Evolutionary conservation across 2,113 vertebrate genomes (phyloP).

Genomic region (Hydrolagus affinis): DNA sequence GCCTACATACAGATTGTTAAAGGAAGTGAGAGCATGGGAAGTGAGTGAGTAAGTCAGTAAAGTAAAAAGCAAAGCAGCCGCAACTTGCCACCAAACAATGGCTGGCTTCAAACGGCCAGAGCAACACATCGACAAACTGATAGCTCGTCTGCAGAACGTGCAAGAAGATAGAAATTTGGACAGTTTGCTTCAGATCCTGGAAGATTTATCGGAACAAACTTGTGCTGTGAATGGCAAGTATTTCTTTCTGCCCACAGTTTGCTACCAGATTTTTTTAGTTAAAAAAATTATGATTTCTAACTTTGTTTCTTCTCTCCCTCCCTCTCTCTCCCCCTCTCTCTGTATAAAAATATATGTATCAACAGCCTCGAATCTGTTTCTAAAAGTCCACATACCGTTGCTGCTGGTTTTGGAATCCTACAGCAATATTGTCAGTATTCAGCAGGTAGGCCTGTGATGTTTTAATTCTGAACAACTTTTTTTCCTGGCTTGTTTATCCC

Average conservation of each 20-base stretch:
- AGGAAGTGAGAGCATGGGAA: no score
- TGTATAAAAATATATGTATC: slow-evolving; percentile 28
- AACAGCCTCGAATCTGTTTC: slow-evolving; percentile 69
- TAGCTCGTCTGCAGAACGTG: slow-evolving; percentile 72
- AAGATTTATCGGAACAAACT: slow-evolving; percentile 73
- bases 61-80: no score
- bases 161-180: slow-evolving; percentile 68
- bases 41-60: no score
- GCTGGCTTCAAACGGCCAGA: slow-evolving; percentile 55
- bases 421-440: slow-evolving; percentile 60
- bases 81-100: slow-evolving; percentile 39
- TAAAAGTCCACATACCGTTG: slow-evolving; percentile 69
- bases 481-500: not conserved
- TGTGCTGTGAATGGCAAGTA: slow-evolving; percentile 64
- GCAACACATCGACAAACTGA: slow-evolving; percentile 66
- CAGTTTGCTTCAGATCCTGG: slow-evolving; percentile 74
- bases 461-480: not conserved
- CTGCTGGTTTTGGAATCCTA: slow-evolving; percentile 68
- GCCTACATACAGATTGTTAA: no score
- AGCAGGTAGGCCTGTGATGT: slow-evolving; percentile 65
- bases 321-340: no score
- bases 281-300: no score
- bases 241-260: not conserved
- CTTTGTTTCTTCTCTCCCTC: slow-evolving; percentile 2
- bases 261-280: not conserved